Evolutionary conservation across 2,797 vertebrate species (phyloP).

Genomic region (Sciaenops ocellatus): DNA sequence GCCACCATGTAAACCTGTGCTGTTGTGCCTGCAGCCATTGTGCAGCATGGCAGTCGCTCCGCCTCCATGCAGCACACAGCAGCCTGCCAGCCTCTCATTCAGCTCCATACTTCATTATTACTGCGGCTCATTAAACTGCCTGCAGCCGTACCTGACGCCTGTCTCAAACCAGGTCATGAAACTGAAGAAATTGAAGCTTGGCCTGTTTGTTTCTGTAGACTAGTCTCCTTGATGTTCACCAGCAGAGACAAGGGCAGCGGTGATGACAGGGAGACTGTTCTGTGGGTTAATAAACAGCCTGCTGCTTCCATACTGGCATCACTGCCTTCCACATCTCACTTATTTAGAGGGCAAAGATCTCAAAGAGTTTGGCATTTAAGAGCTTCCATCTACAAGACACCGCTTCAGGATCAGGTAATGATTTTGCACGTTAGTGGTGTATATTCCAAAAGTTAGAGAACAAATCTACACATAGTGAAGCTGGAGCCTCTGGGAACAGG

Average conservation of each 20-base stretch:
- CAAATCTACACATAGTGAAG: background rate
- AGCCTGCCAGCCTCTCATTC: slow-evolving; percentile 13
- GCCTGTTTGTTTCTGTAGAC: background rate
- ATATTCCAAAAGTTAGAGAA: background rate
- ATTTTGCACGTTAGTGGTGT: background rate
- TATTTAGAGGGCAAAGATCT: background rate
- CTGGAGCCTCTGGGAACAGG: background rate
- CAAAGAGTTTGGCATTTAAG: background rate
- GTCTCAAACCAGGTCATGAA: slow-evolving; percentile 32
- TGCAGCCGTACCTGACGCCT: slow-evolving; percentile 21
- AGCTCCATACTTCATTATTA: slow-evolving; percentile 32
- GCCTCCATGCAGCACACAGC: slow-evolving; percentile 33
- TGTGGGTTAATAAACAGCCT: slow-evolving; percentile 3
- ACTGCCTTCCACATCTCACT: background rate
- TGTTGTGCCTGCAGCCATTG: slow-evolving; percentile 5
- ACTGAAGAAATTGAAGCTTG: slow-evolving; percentile 35
- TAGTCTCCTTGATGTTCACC: background rate
- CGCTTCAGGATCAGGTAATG: background rate
- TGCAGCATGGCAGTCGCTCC: background rate
- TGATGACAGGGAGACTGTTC: background rate
- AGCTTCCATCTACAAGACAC: background rate
- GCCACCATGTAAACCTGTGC: background rate
- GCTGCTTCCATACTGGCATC: background rate
- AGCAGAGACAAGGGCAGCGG: background rate
- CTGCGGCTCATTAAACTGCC: slow-evolving; percentile 40